Conservation (phyloP, 2,888 invertebrate genomes). For the Lasioglossum leucozonium region DNA sequence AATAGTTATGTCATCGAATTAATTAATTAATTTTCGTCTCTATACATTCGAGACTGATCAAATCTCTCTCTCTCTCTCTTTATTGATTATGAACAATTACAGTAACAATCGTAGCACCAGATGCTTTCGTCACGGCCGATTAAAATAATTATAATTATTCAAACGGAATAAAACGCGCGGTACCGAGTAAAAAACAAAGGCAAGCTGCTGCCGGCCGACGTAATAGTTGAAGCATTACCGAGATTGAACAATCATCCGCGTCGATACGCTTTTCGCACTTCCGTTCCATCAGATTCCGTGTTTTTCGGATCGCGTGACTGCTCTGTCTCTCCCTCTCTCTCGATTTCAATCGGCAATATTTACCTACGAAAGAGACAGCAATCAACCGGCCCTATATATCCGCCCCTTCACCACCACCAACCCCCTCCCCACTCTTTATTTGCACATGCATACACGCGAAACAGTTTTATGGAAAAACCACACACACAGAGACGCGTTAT, state of each 20-base stretch:
- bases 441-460: not conserved
- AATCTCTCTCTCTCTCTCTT: too few species aligned
- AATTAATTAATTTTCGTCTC: too few species aligned
- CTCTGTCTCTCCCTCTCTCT: not conserved
- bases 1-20: not conserved
- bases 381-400: not conserved
- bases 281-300: not conserved
- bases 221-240: not conserved
- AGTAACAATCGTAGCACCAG: too few species aligned
- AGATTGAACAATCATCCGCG: conserved; percentile 2
- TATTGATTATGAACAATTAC: too few species aligned
- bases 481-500: not conserved
- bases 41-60: too few species aligned
- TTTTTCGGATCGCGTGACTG: not conserved
- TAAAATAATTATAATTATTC: not conserved
- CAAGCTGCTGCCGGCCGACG: too few species aligned
- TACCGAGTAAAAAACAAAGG: not conserved
- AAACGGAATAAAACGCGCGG: not conserved
- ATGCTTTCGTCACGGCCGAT: too few species aligned
- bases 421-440: too few species aligned
- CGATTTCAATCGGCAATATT: conserved; percentile 5
- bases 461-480: too few species aligned
- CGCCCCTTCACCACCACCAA: too few species aligned
- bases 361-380: not conserved
- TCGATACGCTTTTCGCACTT: not conserved